phyloP scores from a whole-genome alignment of 2,888 invertebrate species.

The Perdita meconis region DNA sequence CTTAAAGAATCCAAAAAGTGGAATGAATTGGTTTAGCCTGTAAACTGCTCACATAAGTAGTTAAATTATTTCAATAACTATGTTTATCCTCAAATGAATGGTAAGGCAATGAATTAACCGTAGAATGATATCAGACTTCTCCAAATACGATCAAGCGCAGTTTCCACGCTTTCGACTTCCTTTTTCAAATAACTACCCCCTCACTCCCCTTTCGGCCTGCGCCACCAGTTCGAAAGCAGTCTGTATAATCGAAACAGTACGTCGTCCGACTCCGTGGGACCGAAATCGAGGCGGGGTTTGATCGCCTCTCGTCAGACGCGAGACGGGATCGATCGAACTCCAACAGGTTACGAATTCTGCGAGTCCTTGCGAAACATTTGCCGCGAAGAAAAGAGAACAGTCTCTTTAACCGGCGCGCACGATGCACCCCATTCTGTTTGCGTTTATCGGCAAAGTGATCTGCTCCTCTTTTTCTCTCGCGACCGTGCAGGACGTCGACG shows the following conservation, averaged over 20 bases:
- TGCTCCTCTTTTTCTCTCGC: conserved; percentile 58
- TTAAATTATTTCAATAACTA: too few relatives aligned
- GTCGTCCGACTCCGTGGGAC: neutral
- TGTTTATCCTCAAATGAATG: too few relatives aligned
- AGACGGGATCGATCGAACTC: conserved; percentile 39
- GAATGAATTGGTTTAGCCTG: too few relatives aligned
- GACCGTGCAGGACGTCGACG: conserved; percentile 56
- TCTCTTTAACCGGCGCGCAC: conserved; percentile 49
- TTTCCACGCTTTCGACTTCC: too few relatives aligned
- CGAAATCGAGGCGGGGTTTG: neutral
- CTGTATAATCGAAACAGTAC: neutral
- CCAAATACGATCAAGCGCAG: too few relatives aligned
- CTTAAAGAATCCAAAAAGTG: too few relatives aligned
- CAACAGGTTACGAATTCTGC: conserved; percentile 49
- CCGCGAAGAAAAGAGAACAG: conserved; percentile 41
- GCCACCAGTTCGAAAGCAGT: too few relatives aligned
- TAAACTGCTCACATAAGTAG: too few relatives aligned
- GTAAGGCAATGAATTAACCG: too few relatives aligned
- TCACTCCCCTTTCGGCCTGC: too few relatives aligned
- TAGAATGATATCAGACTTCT: too few relatives aligned
- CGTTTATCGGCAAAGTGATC: conserved; percentile 59
- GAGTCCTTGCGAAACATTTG: conserved; percentile 43
- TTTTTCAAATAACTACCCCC: too few relatives aligned
- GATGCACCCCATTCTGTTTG: conserved; percentile 54
- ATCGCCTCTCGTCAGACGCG: conserved; percentile 17